Evolutionary conservation across 2,113 vertebrate genomes (phyloP).

Genomic region (Eulemur macaco): DNA sequence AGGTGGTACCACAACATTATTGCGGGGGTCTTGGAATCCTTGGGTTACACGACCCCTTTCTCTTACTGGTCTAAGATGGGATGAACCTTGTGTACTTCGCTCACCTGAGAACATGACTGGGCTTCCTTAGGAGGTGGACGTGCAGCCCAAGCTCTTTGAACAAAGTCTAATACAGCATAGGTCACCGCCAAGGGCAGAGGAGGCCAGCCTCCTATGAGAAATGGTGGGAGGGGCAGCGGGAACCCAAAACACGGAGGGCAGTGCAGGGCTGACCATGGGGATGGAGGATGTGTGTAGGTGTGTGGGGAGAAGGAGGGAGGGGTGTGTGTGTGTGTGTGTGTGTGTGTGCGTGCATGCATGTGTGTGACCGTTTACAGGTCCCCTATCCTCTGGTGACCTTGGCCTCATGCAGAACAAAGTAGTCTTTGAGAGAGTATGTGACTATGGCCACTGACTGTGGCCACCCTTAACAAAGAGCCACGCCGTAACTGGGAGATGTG

Average conservation of each 20-base stretch:
- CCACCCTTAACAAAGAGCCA: neutral
- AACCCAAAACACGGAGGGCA: accelerated
- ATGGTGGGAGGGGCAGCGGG: neutral
- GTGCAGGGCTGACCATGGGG: neutral
- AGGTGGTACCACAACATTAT: neutral
- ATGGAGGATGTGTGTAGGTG: neutral
- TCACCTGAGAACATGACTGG: neutral
- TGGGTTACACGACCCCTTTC: neutral
- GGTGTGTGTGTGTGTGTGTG: too few species aligned
- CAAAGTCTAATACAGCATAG: neutral
- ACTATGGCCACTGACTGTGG: neutral
- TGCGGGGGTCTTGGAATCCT: neutral
- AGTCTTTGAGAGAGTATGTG: neutral
- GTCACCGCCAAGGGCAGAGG: neutral
- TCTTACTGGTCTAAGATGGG: neutral
- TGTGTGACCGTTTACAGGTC: neutral
- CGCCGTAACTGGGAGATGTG: neutral
- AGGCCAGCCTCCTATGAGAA: neutral
- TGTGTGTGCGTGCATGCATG: too few species aligned
- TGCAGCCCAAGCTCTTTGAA: neutral
- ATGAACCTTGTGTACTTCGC: neutral
- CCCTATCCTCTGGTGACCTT: neutral
- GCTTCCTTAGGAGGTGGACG: neutral
- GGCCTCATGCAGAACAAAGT: neutral
- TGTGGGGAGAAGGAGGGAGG: neutral